Evolutionary conservation across 2,888 invertebrate species (phyloP), one percentile per base, ranked within the genome.

Genomic region (Parnassius mnemosyne): DNA sequence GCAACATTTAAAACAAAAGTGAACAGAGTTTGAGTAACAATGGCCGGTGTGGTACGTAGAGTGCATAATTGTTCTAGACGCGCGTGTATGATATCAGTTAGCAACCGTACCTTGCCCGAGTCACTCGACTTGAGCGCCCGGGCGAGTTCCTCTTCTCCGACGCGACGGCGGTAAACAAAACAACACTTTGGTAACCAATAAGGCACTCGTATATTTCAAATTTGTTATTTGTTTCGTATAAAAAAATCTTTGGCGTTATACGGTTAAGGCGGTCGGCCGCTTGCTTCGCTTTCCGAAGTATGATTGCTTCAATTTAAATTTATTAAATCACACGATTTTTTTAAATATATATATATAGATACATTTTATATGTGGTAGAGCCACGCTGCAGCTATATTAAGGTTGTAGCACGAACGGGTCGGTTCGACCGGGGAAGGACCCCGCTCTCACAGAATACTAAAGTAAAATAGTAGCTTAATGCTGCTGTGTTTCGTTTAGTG

Each of bases 91-190:
- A 49, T 49, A 49, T 49, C 49, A 49, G 49, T 49, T 49, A 49
- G 34, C 49, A 13, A 49, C 49, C 92, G 94, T 95, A 95, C 95
- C 95, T 95, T 94, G 94, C 94, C 95, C 95, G 93, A 93, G 94
- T 93, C 94, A 92, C 94, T 95, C 94, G 81, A 93, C 94, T 95
- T 94, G 95, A 95, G 94, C 89, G 94, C 93, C 93, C 94, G 93
- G 95, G 93, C 94, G 92, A 80, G 94, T 93, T 93, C 93, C 94
- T 87, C 89, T 81, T 78, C 75, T 74, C 72, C 78, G 78, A 72
- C 72, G 77, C 78, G 56, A 53, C 72, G 83, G 67, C 78, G 79
- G 75, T 76, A 85, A 89, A 86, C 86, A 89, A 89, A 89, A 89
- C 84, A 82, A 75, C 83, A 78, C 49, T 49, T 49, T n/a, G 80